phyloP scores from a whole-genome alignment of 2,888 invertebrate genomes.

The Lasiommata megera region DNA sequence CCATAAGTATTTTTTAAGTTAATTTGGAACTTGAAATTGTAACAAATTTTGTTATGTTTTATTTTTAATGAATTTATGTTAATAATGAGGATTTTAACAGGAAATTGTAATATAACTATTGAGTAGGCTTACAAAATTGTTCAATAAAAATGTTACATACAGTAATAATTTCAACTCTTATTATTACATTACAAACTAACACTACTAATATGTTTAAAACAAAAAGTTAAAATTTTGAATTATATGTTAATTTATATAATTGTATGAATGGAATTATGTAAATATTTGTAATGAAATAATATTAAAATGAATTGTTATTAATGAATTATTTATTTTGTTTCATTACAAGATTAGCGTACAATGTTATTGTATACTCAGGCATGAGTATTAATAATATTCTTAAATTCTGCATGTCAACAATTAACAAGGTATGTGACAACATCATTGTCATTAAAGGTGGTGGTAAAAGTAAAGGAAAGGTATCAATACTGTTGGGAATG shows the following conservation, averaged over 20 bases:
- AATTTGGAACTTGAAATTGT: neutral
- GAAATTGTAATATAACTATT: neutral
- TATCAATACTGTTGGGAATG: too few relatives aligned
- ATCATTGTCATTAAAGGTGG: too few relatives aligned
- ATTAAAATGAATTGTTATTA: slow-evolving; percentile 57
- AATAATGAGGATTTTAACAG: neutral
- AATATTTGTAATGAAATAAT: slow-evolving; percentile 40
- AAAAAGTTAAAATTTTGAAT: neutral
- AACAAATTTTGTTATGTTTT: neutral
- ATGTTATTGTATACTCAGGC: too few relatives aligned
- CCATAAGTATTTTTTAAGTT: neutral
- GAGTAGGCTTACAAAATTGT: neutral
- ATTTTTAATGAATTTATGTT: neutral
- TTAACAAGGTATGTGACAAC: too few relatives aligned
- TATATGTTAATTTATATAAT: slow-evolving; percentile 17
- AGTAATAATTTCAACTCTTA: neutral
- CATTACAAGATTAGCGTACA: too few relatives aligned
- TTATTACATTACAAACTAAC: neutral
- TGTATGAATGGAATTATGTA: slow-evolving; percentile 30
- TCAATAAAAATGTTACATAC: neutral
- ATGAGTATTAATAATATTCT: too few relatives aligned
- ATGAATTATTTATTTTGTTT: slow-evolving; percentile 36
- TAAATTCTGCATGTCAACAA: too few relatives aligned
- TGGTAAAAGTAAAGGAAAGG: too few relatives aligned
- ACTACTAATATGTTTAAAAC: neutral